phyloP scores from a whole-genome alignment of 2,113 vertebrate species.

The Limnothrissa miodon region DNA sequence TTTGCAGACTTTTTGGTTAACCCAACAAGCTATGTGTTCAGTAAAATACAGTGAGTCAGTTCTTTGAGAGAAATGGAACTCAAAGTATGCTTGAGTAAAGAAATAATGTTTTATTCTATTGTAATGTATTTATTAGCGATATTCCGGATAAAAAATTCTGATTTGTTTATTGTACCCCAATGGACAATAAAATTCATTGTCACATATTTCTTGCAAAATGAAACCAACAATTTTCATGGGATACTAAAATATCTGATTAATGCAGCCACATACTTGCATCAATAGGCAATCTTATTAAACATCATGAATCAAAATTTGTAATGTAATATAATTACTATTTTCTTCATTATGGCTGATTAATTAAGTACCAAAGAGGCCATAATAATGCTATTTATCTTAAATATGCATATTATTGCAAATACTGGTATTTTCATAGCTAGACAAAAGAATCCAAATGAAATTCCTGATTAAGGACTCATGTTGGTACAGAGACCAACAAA shows the following conservation, averaged over 20 bases:
- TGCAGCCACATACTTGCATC: not conserved
- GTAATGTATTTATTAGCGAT: not conserved
- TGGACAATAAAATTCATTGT: slow-evolving; percentile 38
- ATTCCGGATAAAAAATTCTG: not conserved
- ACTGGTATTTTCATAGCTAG: not conserved
- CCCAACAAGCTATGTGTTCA: not conserved
- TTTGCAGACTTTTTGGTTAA: not conserved
- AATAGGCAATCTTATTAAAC: not conserved
- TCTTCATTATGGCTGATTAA: not conserved
- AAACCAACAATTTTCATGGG: not conserved
- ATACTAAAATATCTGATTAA: not conserved
- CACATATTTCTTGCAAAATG: not conserved
- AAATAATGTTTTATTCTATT: not conserved
- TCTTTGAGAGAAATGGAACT: slow-evolving; percentile 31
- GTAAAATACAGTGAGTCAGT: not conserved
- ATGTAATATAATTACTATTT: not conserved
- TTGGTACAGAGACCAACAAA: not conserved
- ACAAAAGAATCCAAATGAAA: not conserved
- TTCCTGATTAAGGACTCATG: not conserved
- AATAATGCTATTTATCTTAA: not conserved
- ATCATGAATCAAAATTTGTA: not conserved
- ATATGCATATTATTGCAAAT: not conserved
- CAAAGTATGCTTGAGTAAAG: not conserved
- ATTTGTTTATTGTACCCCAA: slow-evolving; percentile 27
- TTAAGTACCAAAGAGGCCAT: not conserved